Percentiles rank a stretch among this genome's conserved stretches.
These are phyloP conservation scores for Herminia tarsipennalis DNA, from an alignment of 2,888 invertebrate genomes.

Conservation along the genomic window DNA sequence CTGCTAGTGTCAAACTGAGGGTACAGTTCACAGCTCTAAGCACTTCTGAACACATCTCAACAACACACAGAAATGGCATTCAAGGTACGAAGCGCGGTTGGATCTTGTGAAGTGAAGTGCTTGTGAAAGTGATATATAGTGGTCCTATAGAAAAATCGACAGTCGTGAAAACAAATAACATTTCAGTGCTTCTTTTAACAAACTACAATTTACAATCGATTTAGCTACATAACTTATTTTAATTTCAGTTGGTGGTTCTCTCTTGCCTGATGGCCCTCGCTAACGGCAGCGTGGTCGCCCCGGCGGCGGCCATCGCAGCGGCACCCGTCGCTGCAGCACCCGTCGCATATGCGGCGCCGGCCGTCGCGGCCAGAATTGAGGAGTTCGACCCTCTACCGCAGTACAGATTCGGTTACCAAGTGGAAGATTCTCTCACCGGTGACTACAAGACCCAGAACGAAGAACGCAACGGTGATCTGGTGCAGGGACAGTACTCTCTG, in stretches of 20 bases:
- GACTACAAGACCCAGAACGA: constrained; percentile 81
- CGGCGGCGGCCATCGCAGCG: constrained; percentile 60
- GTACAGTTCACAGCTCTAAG: constrained; percentile 75
- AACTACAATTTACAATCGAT: too few species aligned
- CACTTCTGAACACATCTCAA: constrained; percentile 71
- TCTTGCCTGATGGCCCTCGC: constrained; percentile 70
- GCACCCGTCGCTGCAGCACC: constrained; percentile 63
- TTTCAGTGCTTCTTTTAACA: too few species aligned
- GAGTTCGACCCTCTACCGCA: constrained; percentile 85
- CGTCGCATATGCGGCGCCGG: constrained; percentile 59
- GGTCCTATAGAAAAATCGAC: background rate
- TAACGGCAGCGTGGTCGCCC: constrained; percentile 67
- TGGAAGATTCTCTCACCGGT: constrained; percentile 75
- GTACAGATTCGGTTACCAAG: constrained; percentile 81
- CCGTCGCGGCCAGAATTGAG: constrained; percentile 66
- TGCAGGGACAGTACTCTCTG: constrained; percentile 76
- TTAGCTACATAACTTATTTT: constrained; percentile 9
- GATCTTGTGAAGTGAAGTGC: constrained; percentile 54
- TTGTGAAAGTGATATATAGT: constrained; percentile 39
- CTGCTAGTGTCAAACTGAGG: constrained; percentile 64
- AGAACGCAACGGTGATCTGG: constrained; percentile 83
- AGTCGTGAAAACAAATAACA: too few species aligned
- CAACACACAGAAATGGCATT: constrained; percentile 71
- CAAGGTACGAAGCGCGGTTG: constrained; percentile 71
- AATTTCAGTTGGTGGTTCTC: constrained; percentile 74